Conservation (phyloP, 2,113 vertebrate species). For the Rattus norvegicus region DNA sequence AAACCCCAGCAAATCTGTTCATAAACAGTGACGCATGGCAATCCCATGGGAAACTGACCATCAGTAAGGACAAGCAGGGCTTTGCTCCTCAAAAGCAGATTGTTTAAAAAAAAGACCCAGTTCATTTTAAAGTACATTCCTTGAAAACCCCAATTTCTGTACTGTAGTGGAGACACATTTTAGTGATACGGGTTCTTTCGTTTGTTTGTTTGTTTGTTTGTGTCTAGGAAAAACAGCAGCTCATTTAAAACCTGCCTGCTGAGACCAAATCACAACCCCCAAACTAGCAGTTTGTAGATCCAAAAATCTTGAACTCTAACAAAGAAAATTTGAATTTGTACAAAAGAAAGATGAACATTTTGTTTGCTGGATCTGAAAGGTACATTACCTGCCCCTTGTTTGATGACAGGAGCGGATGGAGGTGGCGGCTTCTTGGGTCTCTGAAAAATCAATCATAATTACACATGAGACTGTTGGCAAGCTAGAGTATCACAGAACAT, state of each 20-base stretch:
- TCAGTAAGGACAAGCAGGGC: not conserved
- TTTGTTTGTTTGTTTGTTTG: not conserved
- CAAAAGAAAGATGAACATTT: not conserved
- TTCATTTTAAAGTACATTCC: slow-evolving; percentile 44
- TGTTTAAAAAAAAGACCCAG: not conserved
- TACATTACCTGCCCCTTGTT: slow-evolving; percentile 93
- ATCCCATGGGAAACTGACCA: not conserved
- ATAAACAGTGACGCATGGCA: not conserved
- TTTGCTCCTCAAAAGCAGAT: slow-evolving; percentile 28
- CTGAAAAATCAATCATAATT: slow-evolving; percentile 86
- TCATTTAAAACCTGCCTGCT: slow-evolving; percentile 57
- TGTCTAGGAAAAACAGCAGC: slow-evolving; percentile 30
- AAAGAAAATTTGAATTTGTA: not conserved
- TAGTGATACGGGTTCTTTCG: not conserved
- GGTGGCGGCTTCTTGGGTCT: slow-evolving; percentile 99
- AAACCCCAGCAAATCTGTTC: slow-evolving; percentile 13
- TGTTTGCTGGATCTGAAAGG: slow-evolving; percentile 2
- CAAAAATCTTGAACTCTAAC: slow-evolving; percentile 5
- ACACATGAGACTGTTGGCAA: slow-evolving; percentile 75
- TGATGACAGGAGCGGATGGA: slow-evolving; percentile 92
- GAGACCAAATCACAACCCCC: not conserved
- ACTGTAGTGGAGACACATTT: slow-evolving; percentile 26
- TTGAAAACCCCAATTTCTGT: slow-evolving; percentile 1
- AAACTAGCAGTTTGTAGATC: slow-evolving; percentile 21
- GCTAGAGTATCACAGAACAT: slow-evolving; percentile 33